A percentile compares a stretch with the other conserved stretches of the same genome.
Conservation (phyloP, 2,888 invertebrate species). For the Hirtodrosophila alboralis region DNA sequence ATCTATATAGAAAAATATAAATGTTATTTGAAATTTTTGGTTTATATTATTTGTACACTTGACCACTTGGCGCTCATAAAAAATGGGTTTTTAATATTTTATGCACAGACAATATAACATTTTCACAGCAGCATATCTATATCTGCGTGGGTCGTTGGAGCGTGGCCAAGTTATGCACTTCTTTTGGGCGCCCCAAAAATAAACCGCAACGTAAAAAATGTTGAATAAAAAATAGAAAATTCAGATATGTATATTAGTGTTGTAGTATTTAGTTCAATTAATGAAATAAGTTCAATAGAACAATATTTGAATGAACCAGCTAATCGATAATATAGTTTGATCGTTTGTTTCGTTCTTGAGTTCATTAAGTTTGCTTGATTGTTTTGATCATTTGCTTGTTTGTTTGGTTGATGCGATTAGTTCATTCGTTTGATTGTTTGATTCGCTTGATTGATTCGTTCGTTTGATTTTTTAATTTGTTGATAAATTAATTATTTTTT, state of each 20-base stretch:
- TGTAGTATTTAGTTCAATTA: no score
- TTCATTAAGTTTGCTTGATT: no score
- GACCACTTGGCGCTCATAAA: constrained; percentile 72
- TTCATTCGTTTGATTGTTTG: no score
- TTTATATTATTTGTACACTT: constrained; percentile 52
- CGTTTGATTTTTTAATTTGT: no score
- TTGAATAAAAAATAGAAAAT: not conserved
- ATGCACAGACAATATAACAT: constrained; percentile 58
- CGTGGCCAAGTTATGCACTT: constrained; percentile 77
- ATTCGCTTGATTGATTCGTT: no score
- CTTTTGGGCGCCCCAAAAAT: constrained; percentile 65
- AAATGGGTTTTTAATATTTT: constrained; percentile 70
- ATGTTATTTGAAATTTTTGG: constrained; percentile 40
- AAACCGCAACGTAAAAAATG: constrained; percentile 52
- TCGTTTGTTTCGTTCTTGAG: no score
- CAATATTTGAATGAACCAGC: no score
- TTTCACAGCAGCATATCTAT: constrained; percentile 45
- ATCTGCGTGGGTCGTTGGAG: constrained; percentile 70
- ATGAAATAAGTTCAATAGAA: no score
- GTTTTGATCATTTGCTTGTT: no score
- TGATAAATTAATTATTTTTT: no score
- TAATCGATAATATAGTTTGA: no score
- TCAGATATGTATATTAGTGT: constrained; percentile 7
- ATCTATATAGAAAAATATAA: constrained; percentile 28
- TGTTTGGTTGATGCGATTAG: no score